A percentile compares a stretch with the other conserved stretches of the same genome.
Conservation (phyloP, 2,888 invertebrate species). For the Pandemis heparana region DNA sequence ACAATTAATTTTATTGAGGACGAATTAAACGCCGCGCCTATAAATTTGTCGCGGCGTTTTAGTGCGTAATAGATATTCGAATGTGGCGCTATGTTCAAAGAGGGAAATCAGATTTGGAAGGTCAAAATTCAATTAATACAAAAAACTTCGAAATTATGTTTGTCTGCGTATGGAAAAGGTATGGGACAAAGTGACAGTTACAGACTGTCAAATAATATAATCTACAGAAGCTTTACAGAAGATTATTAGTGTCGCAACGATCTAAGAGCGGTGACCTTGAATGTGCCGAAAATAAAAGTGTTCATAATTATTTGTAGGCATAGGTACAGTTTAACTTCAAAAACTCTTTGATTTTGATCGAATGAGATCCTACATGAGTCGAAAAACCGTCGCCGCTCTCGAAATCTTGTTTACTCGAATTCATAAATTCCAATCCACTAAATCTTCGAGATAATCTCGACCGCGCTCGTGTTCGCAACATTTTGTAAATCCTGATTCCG, state of each 20-base stretch:
- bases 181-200: not conserved
- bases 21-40: slow-evolving; percentile 22
- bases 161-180: no score
- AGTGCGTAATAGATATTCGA: slow-evolving; percentile 13
- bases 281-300: no score
- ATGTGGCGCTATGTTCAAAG: slow-evolving; percentile 11
- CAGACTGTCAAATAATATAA: no score
- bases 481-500: slow-evolving; percentile 29
- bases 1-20: slow-evolving; percentile 37
- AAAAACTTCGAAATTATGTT: no score
- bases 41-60: slow-evolving; percentile 23
- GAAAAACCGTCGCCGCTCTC: not conserved
- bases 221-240: no score
- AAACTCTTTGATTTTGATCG: no score
- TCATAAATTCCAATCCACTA: slow-evolving; percentile 27
- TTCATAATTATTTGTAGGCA: no score
- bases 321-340: no score
- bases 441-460: slow-evolving; percentile 35
- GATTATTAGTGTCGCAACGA: no score
- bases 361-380: not conserved
- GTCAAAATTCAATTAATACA: not conserved
- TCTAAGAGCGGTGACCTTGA: no score
- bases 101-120: not conserved
- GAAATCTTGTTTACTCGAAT: slow-evolving; percentile 34
- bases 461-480: slow-evolving; percentile 17